phyloP scores from a whole-genome alignment of 2,113 vertebrate species.

The Struthio camelus region DNA sequence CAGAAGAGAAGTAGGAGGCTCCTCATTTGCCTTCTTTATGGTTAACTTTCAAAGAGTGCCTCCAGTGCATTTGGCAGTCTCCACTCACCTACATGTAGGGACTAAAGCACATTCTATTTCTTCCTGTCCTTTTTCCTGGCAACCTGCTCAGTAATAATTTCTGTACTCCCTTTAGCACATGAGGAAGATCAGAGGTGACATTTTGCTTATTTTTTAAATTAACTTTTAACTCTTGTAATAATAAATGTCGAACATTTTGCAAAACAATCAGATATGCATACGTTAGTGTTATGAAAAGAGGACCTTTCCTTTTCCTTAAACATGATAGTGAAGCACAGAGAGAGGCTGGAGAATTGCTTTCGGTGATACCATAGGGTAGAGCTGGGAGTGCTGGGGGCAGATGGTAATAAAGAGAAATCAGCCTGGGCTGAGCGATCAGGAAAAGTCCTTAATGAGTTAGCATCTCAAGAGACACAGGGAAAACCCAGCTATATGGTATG shows the following conservation, averaged over 20 bases:
- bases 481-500: constrained; percentile 11
- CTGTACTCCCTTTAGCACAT: background rate
- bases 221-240: background rate
- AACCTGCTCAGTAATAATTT: background rate
- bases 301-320: background rate
- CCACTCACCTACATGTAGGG: background rate
- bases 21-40: background rate
- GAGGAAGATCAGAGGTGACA: background rate
- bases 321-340: background rate
- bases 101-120: background rate
- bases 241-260: background rate
- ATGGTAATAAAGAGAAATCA: constrained; percentile 14
- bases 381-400: background rate
- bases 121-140: background rate
- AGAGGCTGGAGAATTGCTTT: background rate
- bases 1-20: background rate
- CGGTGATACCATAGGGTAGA: background rate
- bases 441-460: constrained; percentile 18
- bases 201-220: constrained; percentile 6
- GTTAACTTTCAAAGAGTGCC: background rate
- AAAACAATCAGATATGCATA: background rate
- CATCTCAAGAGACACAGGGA: background rate
- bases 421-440: background rate
- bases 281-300: background rate
- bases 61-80: background rate